Evolutionary conservation across 30 jellyfish, hydroid and myxozoan genomes (phyloP).

Genomic region (Cassiopea andromeda): DNA sequence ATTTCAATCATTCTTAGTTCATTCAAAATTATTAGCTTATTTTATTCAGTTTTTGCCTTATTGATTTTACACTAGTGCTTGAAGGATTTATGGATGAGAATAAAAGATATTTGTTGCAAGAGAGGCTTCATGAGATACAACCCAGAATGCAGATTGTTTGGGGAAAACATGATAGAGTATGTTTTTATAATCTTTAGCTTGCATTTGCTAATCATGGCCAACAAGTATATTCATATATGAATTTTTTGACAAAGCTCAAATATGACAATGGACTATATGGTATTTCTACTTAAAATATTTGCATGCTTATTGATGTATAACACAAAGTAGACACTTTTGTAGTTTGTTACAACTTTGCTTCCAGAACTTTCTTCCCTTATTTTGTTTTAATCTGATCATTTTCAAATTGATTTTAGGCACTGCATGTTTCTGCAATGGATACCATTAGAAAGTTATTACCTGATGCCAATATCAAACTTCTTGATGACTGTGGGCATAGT

Average conservation of each 20-base stretch:
- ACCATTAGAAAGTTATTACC: constrained; percentile 67
- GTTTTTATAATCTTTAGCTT: not conserved
- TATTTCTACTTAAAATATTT: no score
- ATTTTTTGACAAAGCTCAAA: no score
- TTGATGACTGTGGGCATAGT: constrained; percentile 85
- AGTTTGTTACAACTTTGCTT: no score
- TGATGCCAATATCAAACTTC: constrained; percentile 29
- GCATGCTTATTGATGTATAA: no score
- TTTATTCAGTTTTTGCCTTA: not conserved
- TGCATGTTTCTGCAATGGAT: constrained; percentile 66
- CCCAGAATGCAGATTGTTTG: constrained; percentile 54
- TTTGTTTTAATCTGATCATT: no score
- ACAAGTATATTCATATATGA: no score
- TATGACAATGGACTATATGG: no score
- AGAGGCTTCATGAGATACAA: constrained; percentile 37
- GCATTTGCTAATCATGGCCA: not conserved
- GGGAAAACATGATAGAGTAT: constrained; percentile 84
- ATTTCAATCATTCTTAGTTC: no score
- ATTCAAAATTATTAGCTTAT: no score
- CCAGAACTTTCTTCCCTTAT: no score
- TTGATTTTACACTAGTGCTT: constrained; percentile 27
- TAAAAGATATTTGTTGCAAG: constrained; percentile 33
- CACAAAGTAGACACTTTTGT: no score
- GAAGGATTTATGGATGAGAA: constrained; percentile 35
- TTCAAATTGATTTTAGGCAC: no score